Evolutionary conservation across 2,797 vertebrate species (phyloP).

Genomic region (Chromobotia macracanthus): DNA sequence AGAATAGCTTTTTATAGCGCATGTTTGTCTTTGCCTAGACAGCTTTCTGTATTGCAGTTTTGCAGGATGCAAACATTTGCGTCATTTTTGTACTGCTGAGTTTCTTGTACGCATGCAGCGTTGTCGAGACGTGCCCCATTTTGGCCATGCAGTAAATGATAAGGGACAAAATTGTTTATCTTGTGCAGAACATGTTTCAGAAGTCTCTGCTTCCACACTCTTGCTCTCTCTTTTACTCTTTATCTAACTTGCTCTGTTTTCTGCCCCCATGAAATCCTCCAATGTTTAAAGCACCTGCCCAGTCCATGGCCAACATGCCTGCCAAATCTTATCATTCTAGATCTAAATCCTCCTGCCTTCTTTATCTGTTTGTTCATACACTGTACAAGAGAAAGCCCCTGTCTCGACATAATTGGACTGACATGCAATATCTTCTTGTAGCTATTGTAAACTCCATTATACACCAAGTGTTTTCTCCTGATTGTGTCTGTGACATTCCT

Average conservation of each 20-base stretch:
- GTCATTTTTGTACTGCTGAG: slow-evolving; percentile 27
- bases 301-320: neutral
- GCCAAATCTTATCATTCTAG: neutral
- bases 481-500: neutral
- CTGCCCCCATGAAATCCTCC: neutral
- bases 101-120: slow-evolving; percentile 10
- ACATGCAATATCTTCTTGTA: neutral
- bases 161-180: slow-evolving; percentile 26
- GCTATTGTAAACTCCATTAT: neutral
- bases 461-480: neutral
- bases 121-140: slow-evolving; percentile 32
- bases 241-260: neutral
- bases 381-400: neutral
- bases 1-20: neutral
- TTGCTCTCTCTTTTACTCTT: too few species aligned
- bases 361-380: neutral
- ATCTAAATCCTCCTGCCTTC: neutral
- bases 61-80: slow-evolving; percentile 1
- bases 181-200: slow-evolving; percentile 8
- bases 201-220: neutral
- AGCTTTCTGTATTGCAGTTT: neutral
- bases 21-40: neutral
- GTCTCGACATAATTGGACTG: neutral
- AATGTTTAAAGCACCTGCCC: neutral
- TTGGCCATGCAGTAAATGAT: neutral